Base-by-base conservation (phyloP, 1,140 invertebrate genomes). In the Anoplolepis gracilipes region DNA sequence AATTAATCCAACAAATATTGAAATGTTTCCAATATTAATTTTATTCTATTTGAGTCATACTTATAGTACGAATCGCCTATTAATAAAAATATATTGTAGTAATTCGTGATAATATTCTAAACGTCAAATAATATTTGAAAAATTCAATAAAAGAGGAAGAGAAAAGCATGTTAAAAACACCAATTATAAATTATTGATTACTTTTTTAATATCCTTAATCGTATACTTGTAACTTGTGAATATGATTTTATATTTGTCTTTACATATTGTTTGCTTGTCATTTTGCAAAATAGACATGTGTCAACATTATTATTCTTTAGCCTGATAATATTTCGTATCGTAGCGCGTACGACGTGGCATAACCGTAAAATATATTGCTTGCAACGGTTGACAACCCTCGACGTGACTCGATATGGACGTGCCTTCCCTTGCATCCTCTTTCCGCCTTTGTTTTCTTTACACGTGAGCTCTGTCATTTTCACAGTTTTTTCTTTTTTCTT, bases 351-450 rank as follows among this genome's bases (percentile, higher is more conserved):
- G 33, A 67, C n/a, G n/a, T 11, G 8, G 64, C 19, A 46, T 62
- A 62, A 62, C 8, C 36, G 62, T 62, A 75, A 75, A 59, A 42
- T 16, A 75, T 42, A 64, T 78, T 33, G 76, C 61, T 67, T 53
- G 28, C n/a, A 53, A 22, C n/a, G 39, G 11, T 64, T 78, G 61
- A 67, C 61, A 67, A 46, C 16, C 42, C 42, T 76, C 22, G 57
- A 64, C 57, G 28, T 33, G 8, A 25, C 42, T 62, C 46, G n/a
- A 22, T 30, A 76, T 46, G 36, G 19, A 25, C 72, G 22, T 25
- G 8, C 53, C n/a, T 84, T 53, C n/a, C 46, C 25, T 82, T 57
- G n/a, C 30, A 42, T 59, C 16, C 8, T 49, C 42, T 28, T 19
- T 28, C 6, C 57, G 10, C 2, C 10, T n/a, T 39, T 81, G 1